These are phyloP conservation scores for Uropsilus gracilis DNA, from an alignment of 2,113 vertebrate genomes.

Conservation along the genomic window DNA sequence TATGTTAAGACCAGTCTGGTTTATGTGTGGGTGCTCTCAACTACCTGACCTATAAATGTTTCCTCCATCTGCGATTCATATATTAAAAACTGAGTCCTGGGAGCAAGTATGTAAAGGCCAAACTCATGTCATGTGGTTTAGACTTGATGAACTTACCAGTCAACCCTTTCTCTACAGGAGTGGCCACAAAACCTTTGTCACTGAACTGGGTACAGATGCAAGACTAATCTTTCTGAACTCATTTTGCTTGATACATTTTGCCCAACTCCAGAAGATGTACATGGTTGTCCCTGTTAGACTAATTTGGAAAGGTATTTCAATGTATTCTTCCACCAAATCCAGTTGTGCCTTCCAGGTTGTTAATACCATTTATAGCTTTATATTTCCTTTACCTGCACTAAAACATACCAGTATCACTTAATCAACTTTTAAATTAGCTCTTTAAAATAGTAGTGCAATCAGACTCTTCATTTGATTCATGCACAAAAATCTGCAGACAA, in stretches of 20 bases:
- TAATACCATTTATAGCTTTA: constrained; percentile 32
- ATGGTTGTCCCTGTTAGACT: not conserved
- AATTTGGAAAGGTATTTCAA: constrained; percentile 32
- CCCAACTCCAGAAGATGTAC: not conserved
- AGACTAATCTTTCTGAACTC: not conserved
- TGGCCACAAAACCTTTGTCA: not conserved
- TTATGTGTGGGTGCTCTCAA: not conserved
- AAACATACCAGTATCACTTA: constrained; percentile 57
- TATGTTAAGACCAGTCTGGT: not conserved
- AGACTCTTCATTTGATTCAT: constrained; percentile 68
- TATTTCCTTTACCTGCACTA: constrained; percentile 38
- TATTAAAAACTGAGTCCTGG: not conserved
- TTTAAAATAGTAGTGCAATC: constrained; percentile 74
- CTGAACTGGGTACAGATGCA: not conserved
- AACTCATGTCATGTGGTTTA: not conserved
- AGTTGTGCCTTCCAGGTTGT: constrained; percentile 33
- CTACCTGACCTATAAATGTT: not conserved
- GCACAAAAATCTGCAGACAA: constrained; percentile 65
- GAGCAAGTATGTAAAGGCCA: not conserved
- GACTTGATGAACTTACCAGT: not conserved
- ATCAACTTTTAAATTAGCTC: constrained; percentile 71
- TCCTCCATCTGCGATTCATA: not conserved
- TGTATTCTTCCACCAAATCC: constrained; percentile 19
- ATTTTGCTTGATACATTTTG: not conserved
- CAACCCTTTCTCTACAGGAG: not conserved